Evolutionary conservation across 2,888 invertebrate genomes (phyloP), one percentile per base, ranked within the genome.

Genomic region (Orchesella flavescens): DNA sequence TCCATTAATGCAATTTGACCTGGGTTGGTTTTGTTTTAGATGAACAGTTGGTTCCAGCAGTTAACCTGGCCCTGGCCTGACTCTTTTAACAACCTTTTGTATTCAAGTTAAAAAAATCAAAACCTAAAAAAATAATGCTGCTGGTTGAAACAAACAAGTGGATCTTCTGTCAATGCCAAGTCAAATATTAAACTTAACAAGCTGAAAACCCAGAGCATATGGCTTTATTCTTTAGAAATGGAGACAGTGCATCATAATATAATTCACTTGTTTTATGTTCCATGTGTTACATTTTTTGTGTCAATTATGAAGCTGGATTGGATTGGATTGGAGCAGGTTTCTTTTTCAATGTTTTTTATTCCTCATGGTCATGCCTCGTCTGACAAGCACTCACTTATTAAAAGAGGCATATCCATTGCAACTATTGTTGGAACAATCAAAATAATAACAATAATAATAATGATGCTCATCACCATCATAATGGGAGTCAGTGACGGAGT

Each of bases 281-380:
- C 24, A 49, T 74, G 63, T 65, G 53, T 61, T 34, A 34, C 63
- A 63, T n/a, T 23, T 66, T 46, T 17, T 34, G 43, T 34, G 43
- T 3, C 24, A 65, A 43, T 65, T 17, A 12, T 34, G 15, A 12
- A n/a, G 3, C 34, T 34, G 34, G n/a, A n/a, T n/a, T 34, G 34
- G 3, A 4, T 34, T 7, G 7, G 2, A n/a, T 21, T 34, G 12
- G 4, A 34, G 19, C 55, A 17, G 19, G 53, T 68, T 24, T 15
- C 17, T 17, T 19, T 17, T 19, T 15, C 43, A 61, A 44, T 43
- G 9, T 46, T 68, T 73, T 75, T 75, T 75, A 82, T 69, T 75
- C 61, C 49, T 82, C 53, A 82, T 82, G 75, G 82, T 82, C 82
- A 82, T 82, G 82, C 82, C 82, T 82, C 82, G 75, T 75, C 75